Conservation (phyloP, 2,113 vertebrate genomes). For the Chaetodon trifascialis region DNA sequence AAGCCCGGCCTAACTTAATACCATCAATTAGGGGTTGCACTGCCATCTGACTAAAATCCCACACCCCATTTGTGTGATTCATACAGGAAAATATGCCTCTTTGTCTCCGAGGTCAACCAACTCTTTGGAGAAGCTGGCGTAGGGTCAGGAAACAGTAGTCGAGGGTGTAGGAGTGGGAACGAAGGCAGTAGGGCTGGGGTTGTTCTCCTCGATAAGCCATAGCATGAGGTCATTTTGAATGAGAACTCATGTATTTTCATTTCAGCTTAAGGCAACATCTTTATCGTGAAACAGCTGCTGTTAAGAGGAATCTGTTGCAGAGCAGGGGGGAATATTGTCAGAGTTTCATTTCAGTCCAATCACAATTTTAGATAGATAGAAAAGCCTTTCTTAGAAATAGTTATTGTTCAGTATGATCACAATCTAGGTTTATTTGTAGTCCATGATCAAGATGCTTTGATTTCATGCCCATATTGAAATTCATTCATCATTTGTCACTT, state of each 20-base stretch:
- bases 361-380: not conserved
- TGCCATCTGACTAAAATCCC: conserved; percentile 76
- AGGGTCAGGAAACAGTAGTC: conserved; percentile 76
- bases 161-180: conserved; percentile 75
- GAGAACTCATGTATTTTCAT: conserved; percentile 54
- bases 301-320: not conserved
- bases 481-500: not conserved
- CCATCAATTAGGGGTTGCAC: conserved; percentile 75
- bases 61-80: conserved; percentile 80
- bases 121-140: conserved; percentile 71
- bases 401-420: not conserved
- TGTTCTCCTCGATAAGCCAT: conserved; percentile 63
- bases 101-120: conserved; percentile 76
- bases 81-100: conserved; percentile 82
- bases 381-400: conserved; percentile 8
- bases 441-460: not conserved
- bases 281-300: conserved; percentile 54
- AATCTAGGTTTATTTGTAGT: not conserved
- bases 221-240: conserved; percentile 67
- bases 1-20: conserved; percentile 72
- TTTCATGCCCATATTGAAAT: not conserved
- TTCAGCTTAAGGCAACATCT: conserved; percentile 38
- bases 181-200: conserved; percentile 38
- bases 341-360: not conserved
- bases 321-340: conserved; percentile 32